Conservation (phyloP, 2,113 vertebrate species). For the Melanostigma gelatinosum region DNA sequence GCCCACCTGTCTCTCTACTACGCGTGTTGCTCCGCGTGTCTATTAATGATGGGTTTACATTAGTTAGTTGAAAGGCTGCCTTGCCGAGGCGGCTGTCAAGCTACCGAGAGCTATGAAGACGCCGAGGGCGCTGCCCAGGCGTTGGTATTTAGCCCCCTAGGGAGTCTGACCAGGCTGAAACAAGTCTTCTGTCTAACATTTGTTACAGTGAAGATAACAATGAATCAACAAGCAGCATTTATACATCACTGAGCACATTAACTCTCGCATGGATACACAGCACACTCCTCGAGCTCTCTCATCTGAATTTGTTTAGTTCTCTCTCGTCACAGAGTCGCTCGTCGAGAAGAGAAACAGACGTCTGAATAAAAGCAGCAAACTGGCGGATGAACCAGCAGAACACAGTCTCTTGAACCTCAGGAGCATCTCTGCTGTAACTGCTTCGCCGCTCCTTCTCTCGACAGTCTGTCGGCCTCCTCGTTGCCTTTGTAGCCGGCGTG, state of each 20-base stretch:
- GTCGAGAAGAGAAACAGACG: not conserved
- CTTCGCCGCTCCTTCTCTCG: conserved; percentile 89
- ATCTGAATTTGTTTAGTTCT: not conserved
- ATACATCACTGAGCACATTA: not conserved
- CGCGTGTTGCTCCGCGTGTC: too few species aligned
- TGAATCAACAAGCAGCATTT: not conserved
- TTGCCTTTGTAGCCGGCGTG: conserved; percentile 93
- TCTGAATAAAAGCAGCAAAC: not conserved
- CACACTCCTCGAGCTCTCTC: not conserved
- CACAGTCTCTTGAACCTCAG: not conserved
- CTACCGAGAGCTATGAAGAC: too few species aligned
- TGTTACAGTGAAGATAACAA: not conserved
- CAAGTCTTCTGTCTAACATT: not conserved
- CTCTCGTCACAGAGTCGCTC: too few species aligned
- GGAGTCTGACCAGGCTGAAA: not conserved
- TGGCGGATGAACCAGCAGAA: not conserved
- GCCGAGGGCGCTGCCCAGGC: too few species aligned
- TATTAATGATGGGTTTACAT: too few species aligned
- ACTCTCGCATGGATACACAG: not conserved
- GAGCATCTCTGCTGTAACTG: not conserved
- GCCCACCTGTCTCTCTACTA: too few species aligned
- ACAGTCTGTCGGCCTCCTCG: conserved; percentile 93
- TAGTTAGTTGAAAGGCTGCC: too few species aligned
- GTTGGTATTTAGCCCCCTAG: too few species aligned
- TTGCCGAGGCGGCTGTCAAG: too few species aligned